Conservation (phyloP, 1,140 invertebrate genomes). For the Vollenhovia emeryi region DNA sequence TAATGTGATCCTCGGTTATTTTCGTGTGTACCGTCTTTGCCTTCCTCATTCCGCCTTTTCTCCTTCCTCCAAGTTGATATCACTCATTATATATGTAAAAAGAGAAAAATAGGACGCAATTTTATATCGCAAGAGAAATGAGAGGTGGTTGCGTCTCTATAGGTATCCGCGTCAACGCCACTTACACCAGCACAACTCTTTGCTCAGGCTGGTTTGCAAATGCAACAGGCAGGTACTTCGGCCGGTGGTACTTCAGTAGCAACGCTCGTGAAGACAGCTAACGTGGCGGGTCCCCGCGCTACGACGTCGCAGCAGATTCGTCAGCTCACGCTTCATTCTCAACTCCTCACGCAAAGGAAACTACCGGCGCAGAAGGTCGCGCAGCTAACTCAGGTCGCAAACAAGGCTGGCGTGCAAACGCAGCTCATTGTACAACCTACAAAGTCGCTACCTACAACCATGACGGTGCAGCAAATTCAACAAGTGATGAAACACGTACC, state of each 20-base stretch:
- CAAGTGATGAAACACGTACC: slow-evolving; percentile 90
- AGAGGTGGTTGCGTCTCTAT: background rate
- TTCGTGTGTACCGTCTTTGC: too few relatives aligned
- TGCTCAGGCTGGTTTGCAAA: slow-evolving; percentile 86
- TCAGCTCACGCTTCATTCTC: slow-evolving; percentile 89
- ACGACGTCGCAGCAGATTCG: slow-evolving; percentile 88
- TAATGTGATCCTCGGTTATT: too few relatives aligned
- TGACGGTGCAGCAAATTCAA: slow-evolving; percentile 92
- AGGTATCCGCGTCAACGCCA: slow-evolving; percentile 80
- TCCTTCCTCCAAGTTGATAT: background rate
- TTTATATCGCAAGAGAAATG: slow-evolving; percentile 8
- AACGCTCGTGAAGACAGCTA: slow-evolving; percentile 87
- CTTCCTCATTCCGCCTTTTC: too few relatives aligned
- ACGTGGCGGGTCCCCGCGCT: slow-evolving; percentile 85
- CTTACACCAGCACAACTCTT: slow-evolving; percentile 86
- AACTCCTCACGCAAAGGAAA: slow-evolving; percentile 88
- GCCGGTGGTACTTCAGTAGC: slow-evolving; percentile 83
- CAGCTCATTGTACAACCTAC: slow-evolving; percentile 89
- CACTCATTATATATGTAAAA: background rate
- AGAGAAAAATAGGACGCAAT: background rate
- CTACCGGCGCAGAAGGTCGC: slow-evolving; percentile 87
- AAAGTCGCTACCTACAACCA: slow-evolving; percentile 88
- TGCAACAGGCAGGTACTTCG: slow-evolving; percentile 84
- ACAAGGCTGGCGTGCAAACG: slow-evolving; percentile 85
- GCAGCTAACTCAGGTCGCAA: slow-evolving; percentile 86